A percentile compares a stretch with the other conserved stretches of the same genome.
phyloP scores from a whole-genome alignment of 2,113 vertebrate species.

The Brachionichthys hirsutus region DNA sequence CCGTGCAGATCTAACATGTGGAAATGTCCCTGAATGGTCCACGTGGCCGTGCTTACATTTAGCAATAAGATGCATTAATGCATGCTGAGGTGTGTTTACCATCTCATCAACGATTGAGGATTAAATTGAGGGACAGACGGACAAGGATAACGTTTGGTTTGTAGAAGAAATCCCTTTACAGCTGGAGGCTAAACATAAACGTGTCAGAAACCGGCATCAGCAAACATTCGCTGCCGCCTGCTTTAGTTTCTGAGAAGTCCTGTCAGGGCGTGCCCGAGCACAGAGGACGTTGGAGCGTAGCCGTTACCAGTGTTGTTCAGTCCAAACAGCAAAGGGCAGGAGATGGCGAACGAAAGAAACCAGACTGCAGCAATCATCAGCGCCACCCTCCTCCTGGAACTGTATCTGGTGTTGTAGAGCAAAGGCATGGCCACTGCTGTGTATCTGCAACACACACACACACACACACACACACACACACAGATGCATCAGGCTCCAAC shows the following conservation, averaged over 20 bases:
- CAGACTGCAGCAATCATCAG: slow-evolving; percentile 79
- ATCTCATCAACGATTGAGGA: slow-evolving; percentile 1
- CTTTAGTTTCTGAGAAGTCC: too few relatives aligned
- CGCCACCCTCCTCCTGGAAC: slow-evolving; percentile 75
- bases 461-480: too few relatives aligned
- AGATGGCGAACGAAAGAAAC: slow-evolving; percentile 81
- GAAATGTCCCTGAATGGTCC: not conserved
- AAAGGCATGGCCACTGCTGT: slow-evolving; percentile 80
- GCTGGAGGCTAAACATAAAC: not conserved
- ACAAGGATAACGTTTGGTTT: not conserved
- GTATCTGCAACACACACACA: slow-evolving; percentile 61
- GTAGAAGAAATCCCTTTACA: not conserved
- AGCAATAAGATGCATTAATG: too few relatives aligned
- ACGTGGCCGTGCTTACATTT: not conserved
- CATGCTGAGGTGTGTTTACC: not conserved
- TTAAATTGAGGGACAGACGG: slow-evolving; percentile 20
- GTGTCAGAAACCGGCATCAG: too few relatives aligned
- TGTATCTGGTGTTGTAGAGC: slow-evolving; percentile 80
- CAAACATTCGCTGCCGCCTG: too few relatives aligned
- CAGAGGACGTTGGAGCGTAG: not conserved
- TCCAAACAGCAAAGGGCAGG: slow-evolving; percentile 78
- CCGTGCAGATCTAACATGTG: not conserved
- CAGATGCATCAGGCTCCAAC: not conserved
- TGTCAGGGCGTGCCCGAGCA: not conserved
- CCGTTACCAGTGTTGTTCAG: slow-evolving; percentile 76